Conservation (phyloP, 2,113 vertebrate species). For the Merops nubicus region DNA sequence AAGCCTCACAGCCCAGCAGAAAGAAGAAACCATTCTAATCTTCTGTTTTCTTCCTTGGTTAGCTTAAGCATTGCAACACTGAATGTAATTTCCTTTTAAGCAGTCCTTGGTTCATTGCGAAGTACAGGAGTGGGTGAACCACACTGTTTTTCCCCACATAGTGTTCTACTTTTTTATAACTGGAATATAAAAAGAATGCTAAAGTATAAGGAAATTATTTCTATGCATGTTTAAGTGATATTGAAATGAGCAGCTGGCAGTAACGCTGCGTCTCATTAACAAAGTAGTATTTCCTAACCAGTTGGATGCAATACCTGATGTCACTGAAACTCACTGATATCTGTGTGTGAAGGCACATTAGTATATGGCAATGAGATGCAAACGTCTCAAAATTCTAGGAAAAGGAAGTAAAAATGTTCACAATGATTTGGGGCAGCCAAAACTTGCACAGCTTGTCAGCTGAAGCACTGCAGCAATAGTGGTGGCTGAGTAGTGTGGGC, state of each 20-base stretch:
- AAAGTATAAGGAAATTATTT: neutral
- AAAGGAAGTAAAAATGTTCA: neutral
- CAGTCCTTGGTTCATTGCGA: neutral
- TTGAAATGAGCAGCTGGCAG: neutral
- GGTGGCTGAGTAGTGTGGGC: neutral
- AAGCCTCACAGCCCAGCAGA: neutral
- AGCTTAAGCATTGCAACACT: neutral
- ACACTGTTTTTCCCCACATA: neutral
- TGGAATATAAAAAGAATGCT: neutral
- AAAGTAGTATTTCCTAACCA: neutral
- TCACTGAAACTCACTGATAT: neutral
- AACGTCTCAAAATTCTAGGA: neutral
- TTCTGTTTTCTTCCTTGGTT: neutral
- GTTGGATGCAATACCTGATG: neutral
- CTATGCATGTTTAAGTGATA: neutral
- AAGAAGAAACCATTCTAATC: neutral
- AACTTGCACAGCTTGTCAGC: conserved; percentile 30
- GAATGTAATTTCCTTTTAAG: neutral
- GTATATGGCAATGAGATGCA: neutral
- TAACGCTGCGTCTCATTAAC: neutral
- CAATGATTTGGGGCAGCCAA: neutral
- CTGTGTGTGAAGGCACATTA: neutral
- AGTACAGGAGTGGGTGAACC: neutral
- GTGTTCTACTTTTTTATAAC: neutral
- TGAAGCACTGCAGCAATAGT: neutral